Base-by-base conservation (phyloP, 2,888 invertebrate genomes). In the Noctua comes region DNA sequence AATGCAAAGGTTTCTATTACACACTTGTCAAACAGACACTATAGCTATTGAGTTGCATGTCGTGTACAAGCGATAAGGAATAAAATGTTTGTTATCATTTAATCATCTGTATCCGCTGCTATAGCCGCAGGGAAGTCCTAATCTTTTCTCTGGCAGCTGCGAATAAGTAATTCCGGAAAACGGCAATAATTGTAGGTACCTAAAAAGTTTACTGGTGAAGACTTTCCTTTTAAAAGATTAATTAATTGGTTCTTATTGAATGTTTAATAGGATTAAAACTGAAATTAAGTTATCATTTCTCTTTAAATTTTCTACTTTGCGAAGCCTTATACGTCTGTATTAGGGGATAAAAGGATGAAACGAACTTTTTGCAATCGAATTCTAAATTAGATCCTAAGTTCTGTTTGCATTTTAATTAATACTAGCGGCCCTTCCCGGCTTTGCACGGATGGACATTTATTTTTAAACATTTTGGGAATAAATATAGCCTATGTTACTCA, bases 51-150 rank as follows among this genome's bases (percentile, higher is more conserved):
- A 83, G 69, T 84, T 86, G 86, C 86, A 88, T 87, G 86, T 82
- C 83, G 71, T 86, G 73, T 73, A 68, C 79, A 46, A 70, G 59
- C 73, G 86, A 88, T 89, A 89, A 89, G 79, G 80, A 89, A 89
- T 85, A 85, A 90, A 78, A 85, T 85, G 84, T 84, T 79, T 83
- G 81, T 87, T 88, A 89, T 89, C 89, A 82, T 83, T 81, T 90
- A 90, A 89, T 90, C 86, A 85, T 83, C 77, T 75, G 80, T 85
- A 86, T 88, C 89, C 86, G 87, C 79, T 57, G 68, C n/a, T 66
- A 70, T 71, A 77, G 66, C 73, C 74, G 70, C 71, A 68, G 79
- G 81, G 80, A 82, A 88, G 57, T 68, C 65, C 54, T 72, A 80
- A 80, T 79, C 83, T 77, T 75, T 79, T 62, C 73, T 75, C 51